Percentiles rank a stretch among this genome's conserved stretches.
Evolutionary conservation across 2,888 invertebrate species (phyloP).

Genomic region (Cataglyphis livida): DNA sequence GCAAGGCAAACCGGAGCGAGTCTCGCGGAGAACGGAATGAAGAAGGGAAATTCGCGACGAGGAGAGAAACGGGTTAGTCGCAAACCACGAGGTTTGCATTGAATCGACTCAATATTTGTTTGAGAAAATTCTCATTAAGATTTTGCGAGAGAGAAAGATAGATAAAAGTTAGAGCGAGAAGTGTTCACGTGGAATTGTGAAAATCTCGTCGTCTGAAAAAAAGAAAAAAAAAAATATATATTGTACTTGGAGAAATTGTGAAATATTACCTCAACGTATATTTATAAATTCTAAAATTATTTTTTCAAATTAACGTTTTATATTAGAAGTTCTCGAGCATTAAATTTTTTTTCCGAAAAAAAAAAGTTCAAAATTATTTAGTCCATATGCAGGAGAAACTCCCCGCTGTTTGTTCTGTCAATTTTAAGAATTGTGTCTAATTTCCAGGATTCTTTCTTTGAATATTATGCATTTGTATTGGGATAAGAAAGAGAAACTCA

Average conservation of each 20-base stretch:
- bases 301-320: slow-evolving; percentile 1
- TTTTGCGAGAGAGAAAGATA: not conserved
- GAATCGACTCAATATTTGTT: not conserved
- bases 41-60: slow-evolving; percentile 37
- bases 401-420: not conserved
- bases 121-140: not conserved
- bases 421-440: not conserved
- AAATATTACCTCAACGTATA: not conserved
- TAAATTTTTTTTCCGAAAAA: not conserved
- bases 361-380: not conserved
- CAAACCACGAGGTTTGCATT: not conserved
- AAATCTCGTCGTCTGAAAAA: not conserved
- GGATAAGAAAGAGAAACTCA: not conserved
- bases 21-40: slow-evolving; percentile 31
- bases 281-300: not conserved
- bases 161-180: not conserved
- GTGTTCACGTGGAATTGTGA: not conserved
- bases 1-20: slow-evolving; percentile 46
- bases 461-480: not conserved
- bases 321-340: not conserved
- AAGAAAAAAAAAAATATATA: not conserved
- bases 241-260: not conserved
- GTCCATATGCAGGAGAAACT: not conserved
- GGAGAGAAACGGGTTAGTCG: slow-evolving; percentile 43
- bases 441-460: not conserved